These are phyloP conservation scores for Rapana venosa DNA, from an alignment of 2,888 invertebrate species.

Conservation along the genomic window DNA sequence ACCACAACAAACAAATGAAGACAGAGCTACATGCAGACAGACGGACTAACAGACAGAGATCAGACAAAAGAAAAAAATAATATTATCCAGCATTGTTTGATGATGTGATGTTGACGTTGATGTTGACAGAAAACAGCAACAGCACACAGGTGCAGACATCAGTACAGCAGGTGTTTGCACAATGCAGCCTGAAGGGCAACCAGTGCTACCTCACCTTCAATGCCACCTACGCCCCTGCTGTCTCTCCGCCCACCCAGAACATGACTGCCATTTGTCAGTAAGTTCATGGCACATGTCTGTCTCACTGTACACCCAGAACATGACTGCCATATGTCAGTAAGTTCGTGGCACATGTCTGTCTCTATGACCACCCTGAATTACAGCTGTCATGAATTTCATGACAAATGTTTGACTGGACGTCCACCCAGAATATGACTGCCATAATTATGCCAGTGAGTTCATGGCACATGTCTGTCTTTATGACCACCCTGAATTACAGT, in stretches of 20 bases:
- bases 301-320: background rate
- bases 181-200: background rate
- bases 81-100: background rate
- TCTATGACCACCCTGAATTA: no score
- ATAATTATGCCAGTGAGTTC: no score
- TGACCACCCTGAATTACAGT: no score
- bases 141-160: background rate
- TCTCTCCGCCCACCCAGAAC: background rate
- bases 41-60: no score
- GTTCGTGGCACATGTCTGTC: background rate
- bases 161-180: background rate
- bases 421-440: no score
- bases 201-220: constrained; percentile 27
- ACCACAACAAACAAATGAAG: no score
- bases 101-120: no score
- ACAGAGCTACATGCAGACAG: no score
- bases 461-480: no score
- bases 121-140: background rate
- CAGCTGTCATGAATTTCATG: no score
- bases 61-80: no score
- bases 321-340: background rate
- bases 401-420: no score
- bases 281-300: background rate
- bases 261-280: constrained; percentile 16
- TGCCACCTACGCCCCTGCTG: constrained; percentile 21